Base-by-base conservation (phyloP, 2,888 invertebrate species). In the Stenchaetothrips biformis region DNA sequence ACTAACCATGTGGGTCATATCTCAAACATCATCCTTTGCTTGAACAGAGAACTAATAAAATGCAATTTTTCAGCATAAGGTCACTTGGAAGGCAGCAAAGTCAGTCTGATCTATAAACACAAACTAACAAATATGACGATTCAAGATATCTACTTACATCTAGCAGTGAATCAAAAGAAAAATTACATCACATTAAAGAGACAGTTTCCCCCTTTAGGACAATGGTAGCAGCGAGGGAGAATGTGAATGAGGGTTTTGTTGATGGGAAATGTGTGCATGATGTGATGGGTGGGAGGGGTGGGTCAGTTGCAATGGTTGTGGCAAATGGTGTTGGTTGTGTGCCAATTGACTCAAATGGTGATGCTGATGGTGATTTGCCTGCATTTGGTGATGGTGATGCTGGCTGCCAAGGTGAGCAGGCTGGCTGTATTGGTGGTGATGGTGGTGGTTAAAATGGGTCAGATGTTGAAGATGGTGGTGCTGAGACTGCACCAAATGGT, bases 1-100 rank as follows among this genome's bases (percentile, higher is more conserved):
- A 74, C 67, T 25, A 74, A 25, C 13, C 53, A 53, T 74, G 67
- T 25, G 67, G 8, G 21, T 59, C 25, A 74, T 74, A 25, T 74
- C 2, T 74, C 67, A 74, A 74, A 74, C 67, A 74, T 74, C 67
- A 74, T 74, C 67, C 67, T 74, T 74, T 74, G 67, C 67, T 74
- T 74, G 11, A 74, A 74, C 21, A 21, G 21, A 74, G 67, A 74
- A 25, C 21, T 25, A 21, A 74, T 25, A 74, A 25, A 74, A 74
- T 25, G 25, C 25, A 25, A 74, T 25, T 74, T 74, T 74, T 74
- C 25, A 25, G 25, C 25, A 25, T 74, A 74, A 74, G 67, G 67
- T 74, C 67, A 74, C 67, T 74, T 74, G 67, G 67, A 74, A 74
- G 67, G 21, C 25, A 74, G 67, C 67, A 74, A 74, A 74, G 67